phyloP scores from a whole-genome alignment of 2,888 invertebrate genomes.

The Marronus borbonicus region DNA sequence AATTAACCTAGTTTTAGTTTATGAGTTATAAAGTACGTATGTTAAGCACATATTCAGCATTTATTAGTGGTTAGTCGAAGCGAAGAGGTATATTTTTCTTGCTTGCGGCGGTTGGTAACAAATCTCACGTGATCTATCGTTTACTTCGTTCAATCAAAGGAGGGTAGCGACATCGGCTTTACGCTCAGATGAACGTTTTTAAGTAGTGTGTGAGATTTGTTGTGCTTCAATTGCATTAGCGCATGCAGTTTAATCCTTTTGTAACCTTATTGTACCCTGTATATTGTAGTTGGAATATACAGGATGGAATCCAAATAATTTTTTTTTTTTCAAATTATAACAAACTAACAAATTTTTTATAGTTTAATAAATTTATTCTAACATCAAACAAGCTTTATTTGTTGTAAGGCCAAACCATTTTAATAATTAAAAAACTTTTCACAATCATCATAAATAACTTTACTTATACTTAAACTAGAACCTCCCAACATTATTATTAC shows the following conservation, averaged over 20 bases:
- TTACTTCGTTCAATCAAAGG: background rate
- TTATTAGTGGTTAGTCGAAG: constrained; percentile 66
- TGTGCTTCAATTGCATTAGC: constrained; percentile 32
- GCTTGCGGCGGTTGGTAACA: constrained; percentile 39
- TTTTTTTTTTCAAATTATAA: too few relatives aligned
- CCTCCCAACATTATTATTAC: too few relatives aligned
- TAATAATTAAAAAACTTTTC: too few relatives aligned
- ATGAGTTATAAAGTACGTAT: constrained; percentile 61
- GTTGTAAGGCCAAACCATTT: too few relatives aligned
- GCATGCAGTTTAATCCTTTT: constrained; percentile 39
- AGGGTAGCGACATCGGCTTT: background rate
- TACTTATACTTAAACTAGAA: too few relatives aligned
- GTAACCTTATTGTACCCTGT: background rate
- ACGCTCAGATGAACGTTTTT: background rate
- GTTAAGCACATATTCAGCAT: constrained; percentile 53
- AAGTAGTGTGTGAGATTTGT: constrained; percentile 5
- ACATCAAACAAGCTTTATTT: too few relatives aligned
- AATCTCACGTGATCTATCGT: background rate
- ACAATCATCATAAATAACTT: too few relatives aligned
- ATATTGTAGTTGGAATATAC: background rate
- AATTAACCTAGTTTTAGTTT: constrained; percentile 71
- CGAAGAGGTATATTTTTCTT: constrained; percentile 36
- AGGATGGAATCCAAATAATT: too few relatives aligned
- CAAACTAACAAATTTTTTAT: too few relatives aligned
- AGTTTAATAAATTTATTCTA: too few relatives aligned